Evolutionary conservation across 2,797 vertebrate genomes (phyloP), one percentile per base, ranked within the genome.

Genomic region (Lepilemur ruficaudatus): DNA sequence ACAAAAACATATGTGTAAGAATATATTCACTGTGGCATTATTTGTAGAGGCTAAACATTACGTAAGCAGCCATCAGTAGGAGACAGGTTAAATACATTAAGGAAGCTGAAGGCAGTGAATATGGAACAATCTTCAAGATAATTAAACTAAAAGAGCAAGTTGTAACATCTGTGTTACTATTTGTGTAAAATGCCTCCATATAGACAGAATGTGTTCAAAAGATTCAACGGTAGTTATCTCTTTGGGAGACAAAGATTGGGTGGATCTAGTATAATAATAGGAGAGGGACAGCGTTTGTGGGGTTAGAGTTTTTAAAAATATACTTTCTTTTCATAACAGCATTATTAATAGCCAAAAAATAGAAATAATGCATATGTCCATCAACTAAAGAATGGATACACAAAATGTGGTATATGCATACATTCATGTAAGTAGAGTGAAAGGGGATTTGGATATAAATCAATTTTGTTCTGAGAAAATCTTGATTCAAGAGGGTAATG

Each of bases 401-500:
- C 25, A 32, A 61, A 78, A 69, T 65, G 35, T 88, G 57, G 43
- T 35, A 10, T 85, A 9, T 59, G 30, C 32, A 7, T 38, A 32
- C 43, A n/a, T 25, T 50, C 23, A 11, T 30, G 2, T 57, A 43
- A 59, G n/a, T n/a, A 25, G 7, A 4, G 11, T 61, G n/a, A 83
- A 32, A 69, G 38, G 55, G 28, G 63, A 63, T 95, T 86, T 81
- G 82, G 69, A 32, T 73, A 28, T 48, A 92, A 75, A 80, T 95
- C 48, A 35, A 0, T 76, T 97, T 96, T 65, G 6, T 78, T 96
- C 84, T 65, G 55, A 76, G 69, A 80, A 95, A 84, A 72, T 69
- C 65, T 89, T 67, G 75, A 80, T 30, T 79, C 35, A 76, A 59
- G 61, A 96, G 72, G 23, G 20, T 50, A 38, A 59, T 85, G 14